A percentile compares a stretch with the other conserved stretches of the same genome.
Conservation (phyloP, 2,888 invertebrate genomes). For the Incurvaria masculella region DNA sequence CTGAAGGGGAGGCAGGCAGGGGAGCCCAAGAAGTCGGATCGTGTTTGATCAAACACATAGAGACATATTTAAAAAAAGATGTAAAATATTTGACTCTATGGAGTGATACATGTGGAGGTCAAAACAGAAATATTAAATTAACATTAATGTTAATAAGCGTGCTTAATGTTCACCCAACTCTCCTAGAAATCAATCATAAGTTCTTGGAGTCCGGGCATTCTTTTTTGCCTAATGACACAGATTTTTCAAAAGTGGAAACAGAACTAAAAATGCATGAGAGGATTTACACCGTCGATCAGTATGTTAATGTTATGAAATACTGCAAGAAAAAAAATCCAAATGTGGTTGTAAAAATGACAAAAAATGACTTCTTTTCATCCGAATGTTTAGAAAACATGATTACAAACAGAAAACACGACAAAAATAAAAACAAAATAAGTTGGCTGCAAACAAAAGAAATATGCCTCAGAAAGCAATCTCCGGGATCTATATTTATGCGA, state of each 20-base stretch:
- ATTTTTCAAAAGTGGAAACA: constrained; percentile 12
- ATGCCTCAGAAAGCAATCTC: constrained; percentile 4
- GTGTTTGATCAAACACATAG: constrained; percentile 10
- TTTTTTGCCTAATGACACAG: constrained; percentile 13
- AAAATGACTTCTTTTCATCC: constrained; percentile 7
- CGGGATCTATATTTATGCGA: too few species aligned
- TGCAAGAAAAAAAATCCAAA: constrained; percentile 9
- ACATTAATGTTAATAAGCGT: constrained; percentile 16
- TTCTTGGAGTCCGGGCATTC: constrained; percentile 14
- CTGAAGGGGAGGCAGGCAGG: constrained; percentile 12
- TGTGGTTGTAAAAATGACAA: constrained; percentile 7
- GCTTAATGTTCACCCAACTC: constrained; percentile 15
- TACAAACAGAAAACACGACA: constrained; percentile 1
- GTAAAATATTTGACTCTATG: constrained; percentile 10
- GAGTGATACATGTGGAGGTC: constrained; percentile 17
- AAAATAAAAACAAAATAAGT: constrained; percentile 6
- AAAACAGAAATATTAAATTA: constrained; percentile 18
- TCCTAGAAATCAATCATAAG: constrained; percentile 12
- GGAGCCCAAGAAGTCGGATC: constrained; percentile 12
- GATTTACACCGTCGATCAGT: constrained; percentile 12
- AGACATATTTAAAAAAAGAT: constrained; percentile 1
- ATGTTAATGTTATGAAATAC: constrained; percentile 10
- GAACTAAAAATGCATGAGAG: constrained; percentile 9
- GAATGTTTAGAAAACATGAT: constrained; percentile 5
- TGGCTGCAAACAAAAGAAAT: constrained; percentile 13